Conservation (phyloP, 2,113 vertebrate genomes). For the Odontesthes bonariensis region DNA sequence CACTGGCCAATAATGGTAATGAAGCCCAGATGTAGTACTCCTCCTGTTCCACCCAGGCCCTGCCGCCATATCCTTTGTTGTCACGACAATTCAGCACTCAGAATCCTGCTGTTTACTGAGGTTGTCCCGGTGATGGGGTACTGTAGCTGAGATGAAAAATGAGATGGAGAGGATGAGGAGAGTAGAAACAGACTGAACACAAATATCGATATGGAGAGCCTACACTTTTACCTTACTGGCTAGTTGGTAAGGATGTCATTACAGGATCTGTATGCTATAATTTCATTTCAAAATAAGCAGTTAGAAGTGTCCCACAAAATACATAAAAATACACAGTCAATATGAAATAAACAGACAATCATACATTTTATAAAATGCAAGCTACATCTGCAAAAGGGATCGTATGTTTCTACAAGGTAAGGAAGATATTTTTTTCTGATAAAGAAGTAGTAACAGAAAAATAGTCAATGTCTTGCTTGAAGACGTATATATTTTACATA, state of each 20-base stretch:
- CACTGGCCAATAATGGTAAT: constrained; percentile 51
- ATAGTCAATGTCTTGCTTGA: no score
- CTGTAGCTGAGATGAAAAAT: constrained; percentile 38
- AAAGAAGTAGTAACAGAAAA: no score
- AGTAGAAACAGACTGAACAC: neutral
- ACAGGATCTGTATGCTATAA: neutral
- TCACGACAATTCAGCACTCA: constrained; percentile 38
- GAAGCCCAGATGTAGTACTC: constrained; percentile 55
- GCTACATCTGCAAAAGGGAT: no score
- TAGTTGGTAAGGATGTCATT: no score
- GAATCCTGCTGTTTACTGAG: constrained; percentile 50
- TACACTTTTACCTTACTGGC: neutral
- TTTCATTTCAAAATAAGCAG: neutral
- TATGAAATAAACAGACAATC: no score
- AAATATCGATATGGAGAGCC: neutral
- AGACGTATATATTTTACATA: no score
- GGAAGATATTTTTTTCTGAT: no score
- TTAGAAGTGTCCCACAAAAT: neutral
- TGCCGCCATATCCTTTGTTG: constrained; percentile 31
- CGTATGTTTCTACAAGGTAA: no score
- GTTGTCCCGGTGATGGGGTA: constrained; percentile 41
- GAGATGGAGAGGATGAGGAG: neutral
- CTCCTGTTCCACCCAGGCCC: constrained; percentile 17
- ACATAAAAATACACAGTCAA: no score
- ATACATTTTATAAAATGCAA: no score